Base-by-base conservation (phyloP, 2,888 invertebrate genomes). In the Trisateles emortualis region DNA sequence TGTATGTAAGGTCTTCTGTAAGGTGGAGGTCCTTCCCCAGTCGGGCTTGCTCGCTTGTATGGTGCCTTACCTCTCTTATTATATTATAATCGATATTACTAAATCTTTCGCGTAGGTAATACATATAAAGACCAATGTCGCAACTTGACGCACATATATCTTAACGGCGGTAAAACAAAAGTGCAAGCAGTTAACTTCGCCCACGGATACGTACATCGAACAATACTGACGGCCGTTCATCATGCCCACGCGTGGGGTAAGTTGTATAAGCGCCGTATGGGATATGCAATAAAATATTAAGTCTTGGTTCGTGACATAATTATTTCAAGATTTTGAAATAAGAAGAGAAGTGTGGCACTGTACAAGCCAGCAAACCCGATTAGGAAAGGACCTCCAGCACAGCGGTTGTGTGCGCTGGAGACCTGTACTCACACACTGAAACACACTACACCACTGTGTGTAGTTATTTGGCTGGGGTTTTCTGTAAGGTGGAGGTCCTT, bases 221-320 rank as follows among this genome's bases (percentile, higher is more conserved):
- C 14, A 3, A 2, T 17, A 36, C 19, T 33, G 33, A 19, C 13
- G 33, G 33, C 17, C 24, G 24, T 43, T 32, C 11, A 10, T 38
- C 36, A 43, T 38, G 50, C 38, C 49, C 49, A 50, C 35, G 49
- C 36, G 36, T 36, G 49, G 49, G 4, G 0, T n/a, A n/a, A n/a
- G n/a, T 8, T 33, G 6, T 43, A 32, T 19, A 35, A 14, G 32
- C 8, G 8, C 2, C 19, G 35, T 16, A 16, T 35, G 35, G 35
- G 35, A 36, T n/a, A 17, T 9, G 17, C n/a, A 17, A 36, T 36
- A 36, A 36, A 36, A 19, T 17, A 17, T 10, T 19, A 11, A 32
- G 32, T 11, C 1, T 26, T 26, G 26, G 26, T 1, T 26, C 9
- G 9, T 6, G 26, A 1, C 9, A n/a, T n/a, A n/a, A n/a, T n/a